These are phyloP conservation scores for Diabrotica undecimpunctata DNA, from an alignment of 1,140 invertebrate species.

Conservation along the genomic window DNA sequence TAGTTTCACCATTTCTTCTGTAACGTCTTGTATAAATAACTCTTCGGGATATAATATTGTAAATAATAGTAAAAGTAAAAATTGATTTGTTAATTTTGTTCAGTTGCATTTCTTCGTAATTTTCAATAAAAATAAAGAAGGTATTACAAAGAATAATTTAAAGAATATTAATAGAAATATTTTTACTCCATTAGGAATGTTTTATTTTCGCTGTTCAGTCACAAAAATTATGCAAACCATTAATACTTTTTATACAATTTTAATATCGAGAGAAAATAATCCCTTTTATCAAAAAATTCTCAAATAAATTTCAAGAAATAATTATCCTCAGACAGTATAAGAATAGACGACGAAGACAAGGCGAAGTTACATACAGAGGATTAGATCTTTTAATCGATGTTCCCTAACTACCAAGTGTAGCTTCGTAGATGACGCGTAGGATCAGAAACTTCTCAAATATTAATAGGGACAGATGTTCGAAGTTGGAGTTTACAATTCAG, in stretches of 20 bases:
- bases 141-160: too few relatives aligned
- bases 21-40: too few relatives aligned
- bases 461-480: neutral
- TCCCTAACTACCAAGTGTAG: neutral
- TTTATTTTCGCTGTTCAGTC: too few relatives aligned
- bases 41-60: too few relatives aligned
- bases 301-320: neutral
- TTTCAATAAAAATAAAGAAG: too few relatives aligned
- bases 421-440: neutral
- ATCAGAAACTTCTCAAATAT: conserved; percentile 1
- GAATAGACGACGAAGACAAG: neutral
- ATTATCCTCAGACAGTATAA: neutral
- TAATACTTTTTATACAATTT: neutral
- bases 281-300: neutral
- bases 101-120: too few relatives aligned
- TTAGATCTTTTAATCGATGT: neutral
- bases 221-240: too few relatives aligned
- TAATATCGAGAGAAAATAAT: neutral
- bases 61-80: too few relatives aligned
- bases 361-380: neutral
- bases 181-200: too few relatives aligned
- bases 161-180: too few relatives aligned
- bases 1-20: too few relatives aligned
- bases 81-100: too few relatives aligned
- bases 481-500: neutral